These are phyloP conservation scores for Apis cerana DNA, from an alignment of 1,140 invertebrate genomes.

Conservation along the genomic window DNA sequence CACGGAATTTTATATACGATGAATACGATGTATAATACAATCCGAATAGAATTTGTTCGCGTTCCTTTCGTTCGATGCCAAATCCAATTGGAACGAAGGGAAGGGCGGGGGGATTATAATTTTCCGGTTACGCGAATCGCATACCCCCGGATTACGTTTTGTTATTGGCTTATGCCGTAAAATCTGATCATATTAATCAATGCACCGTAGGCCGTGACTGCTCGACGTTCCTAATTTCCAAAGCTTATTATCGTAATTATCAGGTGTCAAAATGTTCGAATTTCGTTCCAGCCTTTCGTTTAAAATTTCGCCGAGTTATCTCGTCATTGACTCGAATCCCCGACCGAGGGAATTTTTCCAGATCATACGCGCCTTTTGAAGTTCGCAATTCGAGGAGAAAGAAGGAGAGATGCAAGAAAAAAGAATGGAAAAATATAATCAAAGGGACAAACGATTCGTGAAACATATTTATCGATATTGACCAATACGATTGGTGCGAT, in stretches of 20 bases:
- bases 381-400: too few species aligned
- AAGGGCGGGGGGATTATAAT: not conserved
- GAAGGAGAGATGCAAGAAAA: too few species aligned
- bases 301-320: constrained; percentile 2
- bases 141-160: constrained; percentile 6
- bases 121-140: not conserved
- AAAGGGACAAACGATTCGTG: too few species aligned
- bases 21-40: too few species aligned
- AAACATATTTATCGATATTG: too few species aligned
- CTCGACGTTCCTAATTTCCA: constrained; percentile 24
- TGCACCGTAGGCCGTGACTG: not conserved
- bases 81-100: not conserved
- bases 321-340: not conserved
- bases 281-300: not conserved
- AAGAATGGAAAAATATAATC: too few species aligned
- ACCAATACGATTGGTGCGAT: too few species aligned
- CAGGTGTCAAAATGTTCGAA: constrained; percentile 14
- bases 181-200: constrained; percentile 19
- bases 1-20: too few species aligned
- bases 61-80: too few species aligned
- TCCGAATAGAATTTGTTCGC: not conserved
- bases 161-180: constrained; percentile 24
- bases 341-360: not conserved
- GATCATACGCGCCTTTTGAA: too few species aligned
- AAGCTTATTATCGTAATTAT: constrained; percentile 55